These are phyloP conservation scores for Mus minutoides DNA, from an alignment of 2,797 vertebrate genomes.

Conservation along the genomic window DNA sequence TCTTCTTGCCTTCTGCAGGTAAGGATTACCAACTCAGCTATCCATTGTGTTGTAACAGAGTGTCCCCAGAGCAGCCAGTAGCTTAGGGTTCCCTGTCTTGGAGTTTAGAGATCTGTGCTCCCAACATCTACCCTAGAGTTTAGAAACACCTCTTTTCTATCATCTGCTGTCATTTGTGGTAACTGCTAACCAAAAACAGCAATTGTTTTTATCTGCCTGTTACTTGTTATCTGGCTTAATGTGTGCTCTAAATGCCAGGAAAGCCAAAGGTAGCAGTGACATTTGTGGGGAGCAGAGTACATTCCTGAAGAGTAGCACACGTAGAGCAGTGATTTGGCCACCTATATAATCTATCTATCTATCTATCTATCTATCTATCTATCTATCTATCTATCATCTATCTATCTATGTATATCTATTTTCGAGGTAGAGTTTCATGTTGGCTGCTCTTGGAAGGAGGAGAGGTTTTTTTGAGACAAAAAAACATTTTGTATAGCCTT, in stretches of 20 bases:
- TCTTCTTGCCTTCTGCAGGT: neutral
- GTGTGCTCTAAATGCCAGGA: neutral
- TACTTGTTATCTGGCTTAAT: neutral
- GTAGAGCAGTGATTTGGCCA: no score
- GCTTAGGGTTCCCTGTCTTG: neutral
- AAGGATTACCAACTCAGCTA: neutral
- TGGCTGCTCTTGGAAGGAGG: neutral
- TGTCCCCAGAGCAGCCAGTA: neutral
- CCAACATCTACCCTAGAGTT: neutral
- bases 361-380: neutral
- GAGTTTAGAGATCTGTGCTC: neutral
- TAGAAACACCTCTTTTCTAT: neutral
- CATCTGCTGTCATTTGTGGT: neutral
- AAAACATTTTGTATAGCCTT: neutral
- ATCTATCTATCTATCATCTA: neutral
- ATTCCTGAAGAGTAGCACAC: neutral
- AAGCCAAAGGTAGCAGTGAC: neutral
- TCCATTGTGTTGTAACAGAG: slow-evolving; percentile 7
- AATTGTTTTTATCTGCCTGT: neutral
- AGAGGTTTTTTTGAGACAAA: no score
- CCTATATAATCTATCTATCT: neutral
- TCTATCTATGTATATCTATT: neutral
- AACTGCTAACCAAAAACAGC: slow-evolving; percentile 1
- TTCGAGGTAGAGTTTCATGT: neutral
- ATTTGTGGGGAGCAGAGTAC: neutral